These are phyloP conservation scores for Clarias laeviceps DNA, from an alignment of 2,797 vertebrate genomes.

Conservation along the genomic window DNA sequence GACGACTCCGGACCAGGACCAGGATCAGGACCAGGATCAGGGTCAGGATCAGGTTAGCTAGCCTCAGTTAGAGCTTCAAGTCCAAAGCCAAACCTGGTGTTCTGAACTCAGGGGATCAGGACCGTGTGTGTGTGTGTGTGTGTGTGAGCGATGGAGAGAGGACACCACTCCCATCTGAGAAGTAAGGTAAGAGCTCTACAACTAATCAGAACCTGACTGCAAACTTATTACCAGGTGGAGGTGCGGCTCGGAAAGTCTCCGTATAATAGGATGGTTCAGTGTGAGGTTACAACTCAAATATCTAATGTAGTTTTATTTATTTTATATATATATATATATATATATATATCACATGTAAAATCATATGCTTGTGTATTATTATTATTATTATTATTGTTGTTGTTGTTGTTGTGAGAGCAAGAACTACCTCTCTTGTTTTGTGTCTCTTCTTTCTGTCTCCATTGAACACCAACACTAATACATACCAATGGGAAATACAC, in stretches of 20 bases:
- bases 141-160: constrained; percentile 27
- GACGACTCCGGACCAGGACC: neutral
- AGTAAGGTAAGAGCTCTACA: constrained; percentile 42
- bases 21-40: neutral
- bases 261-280: neutral
- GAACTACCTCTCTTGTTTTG: no score
- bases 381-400: no score
- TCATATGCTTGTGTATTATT: no score
- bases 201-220: neutral
- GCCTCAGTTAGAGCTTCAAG: neutral
- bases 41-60: neutral
- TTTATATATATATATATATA: no score
- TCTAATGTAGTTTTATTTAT: no score
- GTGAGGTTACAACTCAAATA: neutral
- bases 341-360: no score
- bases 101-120: neutral
- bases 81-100: constrained; percentile 10
- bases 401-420: no score
- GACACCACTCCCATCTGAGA: constrained; percentile 16
- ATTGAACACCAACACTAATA: no score
- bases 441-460: no score
- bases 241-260: neutral
- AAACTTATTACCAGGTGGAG: neutral
- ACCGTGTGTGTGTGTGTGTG: neutral
- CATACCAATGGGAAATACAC: no score